phyloP scores from a whole-genome alignment of 2,113 vertebrate genomes.

The Anhinga rufa region DNA sequence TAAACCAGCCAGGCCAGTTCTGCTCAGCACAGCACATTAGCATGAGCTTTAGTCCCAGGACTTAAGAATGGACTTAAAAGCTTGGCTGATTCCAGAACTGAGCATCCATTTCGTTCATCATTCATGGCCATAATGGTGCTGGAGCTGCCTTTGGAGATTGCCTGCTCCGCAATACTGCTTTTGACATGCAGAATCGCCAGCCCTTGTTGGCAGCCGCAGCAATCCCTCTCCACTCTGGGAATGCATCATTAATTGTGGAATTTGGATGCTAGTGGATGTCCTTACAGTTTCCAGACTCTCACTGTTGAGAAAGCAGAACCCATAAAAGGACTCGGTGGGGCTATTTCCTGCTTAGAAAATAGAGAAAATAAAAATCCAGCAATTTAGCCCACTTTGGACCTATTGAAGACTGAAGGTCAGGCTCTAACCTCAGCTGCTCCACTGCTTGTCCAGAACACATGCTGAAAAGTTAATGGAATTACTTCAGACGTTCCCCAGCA shows the following conservation, averaged over 20 bases:
- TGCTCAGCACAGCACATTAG: background rate
- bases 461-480: background rate
- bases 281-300: constrained; percentile 38
- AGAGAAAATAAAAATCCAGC: constrained; percentile 7
- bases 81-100: background rate
- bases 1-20: background rate
- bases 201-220: background rate
- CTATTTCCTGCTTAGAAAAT: constrained; percentile 27
- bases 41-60: background rate
- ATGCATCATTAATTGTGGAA: constrained; percentile 24
- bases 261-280: constrained; percentile 1
- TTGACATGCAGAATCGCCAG: background rate
- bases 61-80: background rate
- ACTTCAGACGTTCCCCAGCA: background rate
- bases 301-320: background rate
- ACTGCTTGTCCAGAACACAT: background rate
- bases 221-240: background rate
- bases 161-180: background rate
- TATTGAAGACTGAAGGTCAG: background rate
- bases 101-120: background rate
- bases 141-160: background rate
- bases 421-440: constrained; percentile 1
- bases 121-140: background rate
- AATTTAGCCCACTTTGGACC: background rate
- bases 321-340: background rate